Evolutionary conservation across 1,140 invertebrate species (phyloP), one percentile per base, ranked within the genome.

Genomic region (Antheraea pernyi): DNA sequence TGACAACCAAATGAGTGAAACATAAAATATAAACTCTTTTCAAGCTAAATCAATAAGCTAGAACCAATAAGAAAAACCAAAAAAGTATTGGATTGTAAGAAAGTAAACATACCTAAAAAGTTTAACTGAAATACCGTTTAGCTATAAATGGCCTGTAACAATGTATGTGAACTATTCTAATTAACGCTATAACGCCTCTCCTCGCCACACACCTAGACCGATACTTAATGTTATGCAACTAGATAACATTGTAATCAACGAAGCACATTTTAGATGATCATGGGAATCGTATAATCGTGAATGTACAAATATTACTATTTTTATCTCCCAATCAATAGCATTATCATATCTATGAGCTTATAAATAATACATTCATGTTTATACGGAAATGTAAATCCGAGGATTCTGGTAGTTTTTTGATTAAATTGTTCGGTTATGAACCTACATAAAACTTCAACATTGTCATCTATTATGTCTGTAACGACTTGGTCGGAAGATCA

Each of bases 131-230:
- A 8, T 10, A 42, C 39, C 11, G 7, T 42, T 42, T 42, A 8
- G 7, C 10, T 16, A 10, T 53, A n/a, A 16, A 16, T 53, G 68
- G 42, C 65, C 22, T 59, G 65, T 67, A 67, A 70, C 72, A 76
- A 72, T 74, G 71, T 81, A 71, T 84, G 80, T 79, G 79, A 84
- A 84, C 73, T n/a, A 53, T n/a, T 6, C 80, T 86, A 82, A 83
- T 86, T 83, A 86, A 69, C 61, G 11, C 16, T 16, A 9, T 53
- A 53, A 68, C 73, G 74, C 81, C 79, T 77, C 82, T 11, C 39
- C 11, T 42, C 39, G 39, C 39, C 82, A 71, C 72, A 67, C 79
- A 74, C 78, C 81, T 70, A 82, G 80, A 61, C 71, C 19, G n/a
- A 18, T 64, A 18, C 11, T 18, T 42, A 42, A 37, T 36, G 10